Conservation (phyloP, 1,140 invertebrate genomes). For the Drosophila saltans region DNA sequence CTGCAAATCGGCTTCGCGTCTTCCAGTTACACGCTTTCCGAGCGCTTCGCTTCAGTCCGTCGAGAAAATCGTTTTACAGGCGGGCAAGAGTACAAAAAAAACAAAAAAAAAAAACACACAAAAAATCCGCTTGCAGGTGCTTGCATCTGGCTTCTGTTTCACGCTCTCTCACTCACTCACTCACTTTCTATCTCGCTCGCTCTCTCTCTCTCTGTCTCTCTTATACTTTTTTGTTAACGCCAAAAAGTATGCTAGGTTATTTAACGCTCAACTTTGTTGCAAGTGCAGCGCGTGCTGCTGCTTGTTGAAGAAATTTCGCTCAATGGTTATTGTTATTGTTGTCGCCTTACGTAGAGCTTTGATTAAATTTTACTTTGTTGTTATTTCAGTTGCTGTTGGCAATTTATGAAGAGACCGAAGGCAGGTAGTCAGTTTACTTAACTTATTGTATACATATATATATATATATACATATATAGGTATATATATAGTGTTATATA, state of each 20-base stretch:
- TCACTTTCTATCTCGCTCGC: background rate
- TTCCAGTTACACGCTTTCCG: slow-evolving; percentile 46
- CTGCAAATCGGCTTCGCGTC: slow-evolving; percentile 57
- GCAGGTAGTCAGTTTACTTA: no score
- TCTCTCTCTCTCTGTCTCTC: background rate
- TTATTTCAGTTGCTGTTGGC: slow-evolving; percentile 18
- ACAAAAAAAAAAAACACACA: slow-evolving; percentile 25
- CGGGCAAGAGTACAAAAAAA: slow-evolving; percentile 25
- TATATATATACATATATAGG: background rate
- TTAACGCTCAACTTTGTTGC: slow-evolving; percentile 63
- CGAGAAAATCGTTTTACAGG: slow-evolving; percentile 56
- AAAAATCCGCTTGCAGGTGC: slow-evolving; percentile 5
- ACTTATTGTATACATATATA: no score
- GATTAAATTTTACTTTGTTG: slow-evolving; percentile 72
- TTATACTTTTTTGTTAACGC: slow-evolving; percentile 23
- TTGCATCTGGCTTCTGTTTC: slow-evolving; percentile 11
- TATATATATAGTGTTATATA: background rate
- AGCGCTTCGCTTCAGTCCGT: slow-evolving; percentile 52
- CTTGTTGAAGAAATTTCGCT: slow-evolving; percentile 41
- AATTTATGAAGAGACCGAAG: slow-evolving; percentile 48
- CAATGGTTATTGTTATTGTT: slow-evolving; percentile 47
- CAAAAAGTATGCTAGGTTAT: slow-evolving; percentile 41
- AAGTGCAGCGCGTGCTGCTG: slow-evolving; percentile 48
- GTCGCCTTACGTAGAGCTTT: slow-evolving; percentile 47
- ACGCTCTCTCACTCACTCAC: slow-evolving; percentile 8